Evolutionary conservation across 2,888 invertebrate genomes (phyloP), one percentile per base, ranked within the genome.

Genomic region (Antheraea assamensis): DNA sequence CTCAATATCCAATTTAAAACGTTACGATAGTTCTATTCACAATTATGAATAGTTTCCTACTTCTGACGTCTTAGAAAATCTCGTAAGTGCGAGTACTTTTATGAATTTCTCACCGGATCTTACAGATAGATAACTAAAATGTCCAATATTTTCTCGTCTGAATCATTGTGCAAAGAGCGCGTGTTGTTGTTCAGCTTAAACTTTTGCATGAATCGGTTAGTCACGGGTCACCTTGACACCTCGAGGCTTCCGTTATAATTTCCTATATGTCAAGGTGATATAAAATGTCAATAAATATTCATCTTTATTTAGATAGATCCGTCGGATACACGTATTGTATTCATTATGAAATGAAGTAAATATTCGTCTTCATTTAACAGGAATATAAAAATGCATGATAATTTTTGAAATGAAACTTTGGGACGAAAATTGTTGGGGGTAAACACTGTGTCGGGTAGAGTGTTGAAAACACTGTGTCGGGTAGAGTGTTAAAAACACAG

Each of bases 261-360:
- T 64, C 61, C 30, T 64, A 64, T 64, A 64, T 64, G 61, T 64
- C 30, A 64, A 64, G 61, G 61, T 30, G 19, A 30, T 0, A 64
- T 64, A 64, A 58, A 64, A 64, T 64, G 30, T 30, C 61, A 64
- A 64, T 64, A 64, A 64, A 64, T 30, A 64, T 64, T 64, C 61
- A 30, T 64, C 61, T 64, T 64, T 64, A 64, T 64, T 64, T 64
- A 64, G 61, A 64, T 64, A 64, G 17, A 5, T 30, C 30, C 27
- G 17, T 64, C 61, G 27, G n/a, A 58, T 58, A 58, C n/a, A 10
- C 21, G 58, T 58, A 10, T 52, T 52, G 19, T 52, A 21, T 58
- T 24, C 24, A 58, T 58, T 24, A 24, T 58, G 24, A 24, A 58
- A 58, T 24, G n/a, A 58, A n/a, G n/a, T n/a, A 21, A 19, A 21